Evolutionary conservation across 2,113 vertebrate species (phyloP).

Genomic region (Ophthalmolycus amberensis): DNA sequence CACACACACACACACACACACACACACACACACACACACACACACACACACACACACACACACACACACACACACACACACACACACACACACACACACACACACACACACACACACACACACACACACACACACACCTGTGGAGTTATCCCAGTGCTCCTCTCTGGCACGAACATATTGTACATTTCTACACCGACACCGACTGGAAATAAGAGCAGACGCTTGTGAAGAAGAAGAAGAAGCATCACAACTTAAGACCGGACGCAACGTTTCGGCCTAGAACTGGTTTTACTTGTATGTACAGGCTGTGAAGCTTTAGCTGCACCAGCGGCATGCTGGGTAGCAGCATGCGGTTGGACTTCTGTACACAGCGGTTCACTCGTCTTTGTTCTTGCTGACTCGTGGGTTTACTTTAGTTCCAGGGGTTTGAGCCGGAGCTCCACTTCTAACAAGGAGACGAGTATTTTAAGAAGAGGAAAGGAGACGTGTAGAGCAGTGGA

Average conservation of each 20-base stretch:
- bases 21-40: no score
- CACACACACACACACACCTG: not conserved
- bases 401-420: not conserved
- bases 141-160: not conserved
- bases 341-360: not conserved
- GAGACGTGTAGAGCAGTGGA: no score
- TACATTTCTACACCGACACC: slow-evolving; percentile 1
- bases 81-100: no score
- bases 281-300: slow-evolving; percentile 4
- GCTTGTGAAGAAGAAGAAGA: slow-evolving; percentile 13
- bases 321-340: not conserved
- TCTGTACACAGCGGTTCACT: not conserved
- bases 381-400: not conserved
- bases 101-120: no score
- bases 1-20: no score
- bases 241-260: not conserved
- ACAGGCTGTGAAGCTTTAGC: slow-evolving; percentile 5
- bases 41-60: no score
- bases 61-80: no score
- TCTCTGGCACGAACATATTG: not conserved
- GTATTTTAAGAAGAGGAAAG: no score
- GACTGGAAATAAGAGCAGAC: not conserved
- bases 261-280: not conserved
- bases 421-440: not conserved
- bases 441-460: no score